phyloP scores from a whole-genome alignment of 2,797 vertebrate genomes.

The Cyclopterus lumpus region DNA sequence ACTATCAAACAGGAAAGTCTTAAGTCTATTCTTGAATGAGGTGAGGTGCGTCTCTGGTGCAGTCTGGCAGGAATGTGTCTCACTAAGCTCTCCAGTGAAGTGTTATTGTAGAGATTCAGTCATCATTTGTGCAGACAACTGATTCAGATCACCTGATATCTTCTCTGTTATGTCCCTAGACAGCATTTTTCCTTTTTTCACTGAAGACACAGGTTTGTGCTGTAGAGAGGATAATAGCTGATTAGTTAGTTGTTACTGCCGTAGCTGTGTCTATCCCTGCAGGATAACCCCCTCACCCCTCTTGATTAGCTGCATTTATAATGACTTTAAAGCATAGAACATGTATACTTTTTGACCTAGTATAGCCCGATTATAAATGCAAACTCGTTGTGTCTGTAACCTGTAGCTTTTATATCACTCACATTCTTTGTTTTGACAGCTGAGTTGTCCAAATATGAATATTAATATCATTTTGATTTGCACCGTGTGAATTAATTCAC shows the following conservation, averaged over 20 bases:
- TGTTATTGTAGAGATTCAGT: slow-evolving; percentile 28
- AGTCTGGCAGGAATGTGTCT: slow-evolving; percentile 28
- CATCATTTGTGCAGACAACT: slow-evolving; percentile 49
- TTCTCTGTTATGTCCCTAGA: slow-evolving; percentile 75
- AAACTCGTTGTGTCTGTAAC: slow-evolving; percentile 28
- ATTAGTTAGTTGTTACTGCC: slow-evolving; percentile 51
- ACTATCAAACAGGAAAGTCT: too few species aligned
- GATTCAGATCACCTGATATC: slow-evolving; percentile 67
- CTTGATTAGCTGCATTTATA: slow-evolving; percentile 61
- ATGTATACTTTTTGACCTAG: slow-evolving; percentile 26
- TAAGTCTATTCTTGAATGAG: too few species aligned
- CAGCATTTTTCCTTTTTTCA: slow-evolving; percentile 75
- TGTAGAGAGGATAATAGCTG: slow-evolving; percentile 57
- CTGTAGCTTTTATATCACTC: slow-evolving; percentile 42
- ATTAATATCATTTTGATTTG: slow-evolving; percentile 48
- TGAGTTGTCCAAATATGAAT: slow-evolving; percentile 32
- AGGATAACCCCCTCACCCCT: slow-evolving; percentile 48
- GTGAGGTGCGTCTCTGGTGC: slow-evolving; percentile 7
- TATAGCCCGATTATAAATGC: slow-evolving; percentile 23
- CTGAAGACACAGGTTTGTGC: slow-evolving; percentile 82
- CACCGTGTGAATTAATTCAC: slow-evolving; percentile 51
- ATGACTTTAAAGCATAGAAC: slow-evolving; percentile 20
- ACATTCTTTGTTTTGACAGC: slow-evolving; percentile 33
- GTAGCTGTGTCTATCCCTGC: slow-evolving; percentile 46
- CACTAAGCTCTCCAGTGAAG: slow-evolving; percentile 25